Evolutionary conservation across 2,797 vertebrate genomes (phyloP).

Genomic region (Pyrocephalus nanus): DNA sequence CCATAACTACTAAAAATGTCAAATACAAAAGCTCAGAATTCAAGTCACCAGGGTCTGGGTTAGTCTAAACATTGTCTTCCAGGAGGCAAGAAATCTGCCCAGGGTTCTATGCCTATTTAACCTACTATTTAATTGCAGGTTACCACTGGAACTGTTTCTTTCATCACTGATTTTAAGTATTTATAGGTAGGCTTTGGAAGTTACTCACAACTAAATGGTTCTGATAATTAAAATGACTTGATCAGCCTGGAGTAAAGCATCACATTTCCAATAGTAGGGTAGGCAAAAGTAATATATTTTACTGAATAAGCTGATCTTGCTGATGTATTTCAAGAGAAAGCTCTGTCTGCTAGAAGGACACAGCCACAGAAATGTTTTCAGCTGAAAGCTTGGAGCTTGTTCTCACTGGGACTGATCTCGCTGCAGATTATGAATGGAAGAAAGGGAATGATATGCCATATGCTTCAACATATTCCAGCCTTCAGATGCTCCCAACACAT

Average conservation of each 20-base stretch:
- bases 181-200: neutral
- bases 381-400: neutral
- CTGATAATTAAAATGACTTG: neutral
- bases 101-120: neutral
- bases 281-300: neutral
- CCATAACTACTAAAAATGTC: neutral
- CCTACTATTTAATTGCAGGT: neutral
- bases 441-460: slow-evolving; percentile 37
- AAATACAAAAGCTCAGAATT: neutral
- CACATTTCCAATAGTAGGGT: neutral
- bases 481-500: slow-evolving; percentile 56
- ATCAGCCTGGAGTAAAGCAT: neutral
- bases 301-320: neutral
- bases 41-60: neutral
- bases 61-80: neutral
- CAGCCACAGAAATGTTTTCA: neutral
- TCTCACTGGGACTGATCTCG: neutral
- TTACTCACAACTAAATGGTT: neutral
- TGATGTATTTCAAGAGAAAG: neutral
- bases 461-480: slow-evolving; percentile 49
- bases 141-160: neutral
- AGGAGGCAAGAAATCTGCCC: neutral
- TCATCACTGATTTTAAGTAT: neutral
- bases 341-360: neutral
- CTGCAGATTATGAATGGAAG: slow-evolving; percentile 25